Evolutionary conservation across 2,113 vertebrate species (phyloP), one percentile per base, ranked within the genome.

Genomic region (Oreochromis aureus): DNA sequence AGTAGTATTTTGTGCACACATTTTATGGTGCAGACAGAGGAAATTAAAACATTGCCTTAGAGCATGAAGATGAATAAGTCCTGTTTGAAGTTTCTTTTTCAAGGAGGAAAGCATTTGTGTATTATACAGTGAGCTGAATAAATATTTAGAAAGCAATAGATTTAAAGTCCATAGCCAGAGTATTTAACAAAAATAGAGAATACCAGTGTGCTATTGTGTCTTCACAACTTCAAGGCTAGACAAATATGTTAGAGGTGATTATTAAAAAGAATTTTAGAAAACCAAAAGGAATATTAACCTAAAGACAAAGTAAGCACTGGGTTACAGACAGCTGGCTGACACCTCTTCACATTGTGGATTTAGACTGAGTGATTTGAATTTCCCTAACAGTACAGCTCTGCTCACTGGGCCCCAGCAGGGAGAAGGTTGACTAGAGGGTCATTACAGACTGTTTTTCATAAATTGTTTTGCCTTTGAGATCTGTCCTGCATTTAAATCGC

Each of bases 1-100:
- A 93, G 89, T 36, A 24, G 11, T 84, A 76, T 81, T 93, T 91
- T 66, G 32, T 59, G 66, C 55, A 80, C 46, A 84, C 56, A 90
- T 90, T 82, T 89, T 91, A 73, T 88, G 55, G 69, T 87, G 91
- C 87, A 79, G 88, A 76, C 66, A 78, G 51, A 89, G 89, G 73
- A 91, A 94, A 95, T 94, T 89, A 93, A 91, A 78, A 85, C 78
- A 34, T 73, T 80, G 61, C 69, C 90, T 89, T 80, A 86, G 81
- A 91, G 81, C 79, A 78, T 13, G 48, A 81, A 66, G 83, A 86
- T 36, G 66, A 88, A 36, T n/a, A 34, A 6, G 27, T 53, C n/a
- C 44, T 86, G 69, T 93, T 92, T 93, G 92, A 92, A 92, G 90
- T 86, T 85, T 71, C 24, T 41, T 80, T 85, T 88, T 88, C 22